phyloP scores from a whole-genome alignment of 2,797 vertebrate species.

The Lutjanus argentimaculatus region DNA sequence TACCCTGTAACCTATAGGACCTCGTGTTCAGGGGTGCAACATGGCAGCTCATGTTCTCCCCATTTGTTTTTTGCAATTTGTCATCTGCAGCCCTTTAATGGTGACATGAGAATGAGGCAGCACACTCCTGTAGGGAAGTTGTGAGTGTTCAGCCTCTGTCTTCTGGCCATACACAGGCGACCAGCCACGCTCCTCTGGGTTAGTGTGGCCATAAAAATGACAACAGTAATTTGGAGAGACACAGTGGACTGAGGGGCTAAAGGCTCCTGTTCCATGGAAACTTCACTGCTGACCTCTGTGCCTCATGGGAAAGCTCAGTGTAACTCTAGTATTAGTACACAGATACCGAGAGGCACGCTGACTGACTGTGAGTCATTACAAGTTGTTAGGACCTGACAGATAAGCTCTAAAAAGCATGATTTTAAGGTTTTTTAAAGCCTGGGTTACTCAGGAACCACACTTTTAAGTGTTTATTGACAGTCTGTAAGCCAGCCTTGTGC shows the following conservation, averaged over 20 bases:
- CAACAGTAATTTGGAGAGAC: constrained; percentile 63
- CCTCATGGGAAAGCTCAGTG: constrained; percentile 36
- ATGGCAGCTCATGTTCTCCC: constrained; percentile 51
- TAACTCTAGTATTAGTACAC: constrained; percentile 41
- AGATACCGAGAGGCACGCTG: constrained; percentile 16
- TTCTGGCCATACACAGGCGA: constrained; percentile 28
- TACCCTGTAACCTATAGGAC: constrained; percentile 16
- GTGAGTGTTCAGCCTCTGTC: constrained; percentile 28
- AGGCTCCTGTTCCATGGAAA: constrained; percentile 57
- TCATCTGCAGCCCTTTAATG: constrained; percentile 46
- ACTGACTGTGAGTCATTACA: constrained; percentile 26
- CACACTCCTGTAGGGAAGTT: constrained; percentile 21
- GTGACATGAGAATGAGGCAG: constrained; percentile 31
- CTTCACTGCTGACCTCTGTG: constrained; percentile 22
- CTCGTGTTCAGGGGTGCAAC: constrained; percentile 27
- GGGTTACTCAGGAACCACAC: constrained; percentile 12
- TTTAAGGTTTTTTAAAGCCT: constrained; percentile 20
- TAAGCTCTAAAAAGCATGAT: constrained; percentile 34
- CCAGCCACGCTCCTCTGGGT: constrained; percentile 40
- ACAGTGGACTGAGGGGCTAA: constrained; percentile 9
- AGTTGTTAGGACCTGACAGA: constrained; percentile 28
- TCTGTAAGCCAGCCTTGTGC: background rate
- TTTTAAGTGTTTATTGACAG: constrained; percentile 21
- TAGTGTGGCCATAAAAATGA: constrained; percentile 60
- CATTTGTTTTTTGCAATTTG: constrained; percentile 58